These are phyloP conservation scores for Campylomormyrus tamandua DNA, from an alignment of 2,113 vertebrate genomes.

Conservation along the genomic window DNA sequence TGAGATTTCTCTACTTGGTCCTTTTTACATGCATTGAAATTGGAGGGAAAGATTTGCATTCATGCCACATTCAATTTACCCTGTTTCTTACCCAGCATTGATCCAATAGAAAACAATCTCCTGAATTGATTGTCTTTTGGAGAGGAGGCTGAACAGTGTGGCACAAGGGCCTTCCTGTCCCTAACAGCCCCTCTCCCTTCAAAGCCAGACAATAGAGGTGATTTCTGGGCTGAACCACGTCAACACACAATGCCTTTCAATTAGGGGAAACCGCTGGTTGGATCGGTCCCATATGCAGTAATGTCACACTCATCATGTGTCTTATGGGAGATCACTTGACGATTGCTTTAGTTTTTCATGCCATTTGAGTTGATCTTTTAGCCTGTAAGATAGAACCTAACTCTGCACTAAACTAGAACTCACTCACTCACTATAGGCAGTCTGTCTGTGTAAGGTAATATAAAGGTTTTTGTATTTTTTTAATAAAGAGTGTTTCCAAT, in stretches of 20 bases:
- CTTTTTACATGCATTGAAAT: not conserved
- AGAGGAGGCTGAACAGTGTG: not conserved
- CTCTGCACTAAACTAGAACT: not conserved
- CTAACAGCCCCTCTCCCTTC: not conserved
- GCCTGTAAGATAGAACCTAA: not conserved
- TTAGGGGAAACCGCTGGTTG: not conserved
- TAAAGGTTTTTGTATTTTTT: not conserved
- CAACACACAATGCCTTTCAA: not conserved
- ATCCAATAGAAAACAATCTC: not conserved
- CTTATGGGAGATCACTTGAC: not conserved
- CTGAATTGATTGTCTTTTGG: conserved; percentile 9
- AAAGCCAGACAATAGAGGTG: not conserved
- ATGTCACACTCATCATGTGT: not conserved
- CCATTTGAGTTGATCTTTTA: not conserved
- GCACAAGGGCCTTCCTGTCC: not conserved
- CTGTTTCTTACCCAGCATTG: not conserved
- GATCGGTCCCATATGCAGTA: not conserved
- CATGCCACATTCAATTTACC: not conserved
- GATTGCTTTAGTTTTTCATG: not conserved
- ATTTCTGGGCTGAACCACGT: not conserved
- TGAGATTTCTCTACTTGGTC: not conserved
- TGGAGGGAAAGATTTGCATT: not conserved
- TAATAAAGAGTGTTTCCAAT: not conserved
- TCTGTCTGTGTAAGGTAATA: not conserved
- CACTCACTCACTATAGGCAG: not conserved